These are phyloP conservation scores for Chlamydotis undulata DNA, from an alignment of 2,113 vertebrate genomes.

Conservation along the genomic window DNA sequence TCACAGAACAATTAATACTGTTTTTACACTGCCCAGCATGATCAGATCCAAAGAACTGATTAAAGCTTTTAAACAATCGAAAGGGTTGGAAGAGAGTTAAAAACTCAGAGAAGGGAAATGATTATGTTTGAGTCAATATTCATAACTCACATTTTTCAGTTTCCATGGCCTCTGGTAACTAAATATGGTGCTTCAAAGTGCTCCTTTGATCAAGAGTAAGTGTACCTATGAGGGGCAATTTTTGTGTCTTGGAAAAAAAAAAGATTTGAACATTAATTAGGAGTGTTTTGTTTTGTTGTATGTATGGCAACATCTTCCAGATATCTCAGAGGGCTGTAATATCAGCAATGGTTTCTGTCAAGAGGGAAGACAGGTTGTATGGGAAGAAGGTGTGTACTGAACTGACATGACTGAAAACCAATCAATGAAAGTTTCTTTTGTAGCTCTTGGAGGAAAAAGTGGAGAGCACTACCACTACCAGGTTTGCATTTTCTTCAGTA, in stretches of 20 bases:
- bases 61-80: background rate
- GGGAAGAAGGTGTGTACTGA: background rate
- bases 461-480: background rate
- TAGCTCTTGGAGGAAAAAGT: background rate
- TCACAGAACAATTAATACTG: background rate
- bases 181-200: background rate
- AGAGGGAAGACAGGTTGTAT: background rate
- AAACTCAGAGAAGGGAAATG: background rate
- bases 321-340: background rate
- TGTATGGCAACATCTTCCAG: background rate
- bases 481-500: background rate
- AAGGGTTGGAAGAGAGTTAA: background rate
- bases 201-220: background rate
- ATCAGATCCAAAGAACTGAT: background rate
- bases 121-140: background rate
- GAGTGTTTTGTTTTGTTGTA: background rate
- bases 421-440: background rate
- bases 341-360: background rate
- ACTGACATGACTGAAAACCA: background rate
- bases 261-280: background rate
- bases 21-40: rapidly evolving
- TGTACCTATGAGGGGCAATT: rapidly evolving
- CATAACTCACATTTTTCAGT: background rate
- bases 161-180: background rate
- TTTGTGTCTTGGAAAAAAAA: background rate